A percentile compares a stretch with the other conserved stretches of the same genome.
Evolutionary conservation across 2,113 vertebrate genomes (phyloP).

Genomic region (Tympanuchus pallidicinctus): DNA sequence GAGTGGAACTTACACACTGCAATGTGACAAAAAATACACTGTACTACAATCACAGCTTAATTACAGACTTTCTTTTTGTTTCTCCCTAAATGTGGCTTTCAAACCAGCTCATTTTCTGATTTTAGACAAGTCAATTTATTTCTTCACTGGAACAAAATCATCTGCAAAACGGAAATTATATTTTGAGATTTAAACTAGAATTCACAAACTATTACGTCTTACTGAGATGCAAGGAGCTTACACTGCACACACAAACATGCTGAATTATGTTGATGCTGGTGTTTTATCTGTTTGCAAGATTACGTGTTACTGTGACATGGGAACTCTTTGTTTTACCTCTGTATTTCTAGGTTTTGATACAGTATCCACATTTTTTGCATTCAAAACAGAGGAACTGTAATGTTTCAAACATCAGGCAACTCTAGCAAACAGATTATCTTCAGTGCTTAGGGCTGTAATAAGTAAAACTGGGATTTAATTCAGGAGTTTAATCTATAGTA

Average conservation of each 20-base stretch:
- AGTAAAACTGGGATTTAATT: background rate
- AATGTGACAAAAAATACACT: background rate
- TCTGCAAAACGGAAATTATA: background rate
- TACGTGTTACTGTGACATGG: background rate
- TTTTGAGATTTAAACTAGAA: background rate
- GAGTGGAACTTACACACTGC: background rate
- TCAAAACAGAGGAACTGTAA: background rate
- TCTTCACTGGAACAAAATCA: background rate
- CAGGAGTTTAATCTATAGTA: background rate
- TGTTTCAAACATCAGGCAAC: background rate
- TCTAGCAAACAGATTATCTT: background rate
- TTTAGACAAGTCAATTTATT: background rate
- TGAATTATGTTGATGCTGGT: background rate
- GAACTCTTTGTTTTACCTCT: accelerated
- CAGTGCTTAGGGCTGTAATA: background rate
- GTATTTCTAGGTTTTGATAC: background rate
- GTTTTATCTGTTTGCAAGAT: background rate
- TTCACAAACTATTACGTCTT: background rate
- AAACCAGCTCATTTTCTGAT: background rate
- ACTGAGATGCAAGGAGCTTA: background rate
- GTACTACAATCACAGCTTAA: background rate
- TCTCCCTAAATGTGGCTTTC: background rate
- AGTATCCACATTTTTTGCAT: background rate
- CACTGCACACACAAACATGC: background rate
- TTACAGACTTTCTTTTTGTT: background rate